Percentiles rank a stretch among this genome's conserved stretches.
Conservation (phyloP, 2,797 vertebrate species). For the Onychomys leucogaster region DNA sequence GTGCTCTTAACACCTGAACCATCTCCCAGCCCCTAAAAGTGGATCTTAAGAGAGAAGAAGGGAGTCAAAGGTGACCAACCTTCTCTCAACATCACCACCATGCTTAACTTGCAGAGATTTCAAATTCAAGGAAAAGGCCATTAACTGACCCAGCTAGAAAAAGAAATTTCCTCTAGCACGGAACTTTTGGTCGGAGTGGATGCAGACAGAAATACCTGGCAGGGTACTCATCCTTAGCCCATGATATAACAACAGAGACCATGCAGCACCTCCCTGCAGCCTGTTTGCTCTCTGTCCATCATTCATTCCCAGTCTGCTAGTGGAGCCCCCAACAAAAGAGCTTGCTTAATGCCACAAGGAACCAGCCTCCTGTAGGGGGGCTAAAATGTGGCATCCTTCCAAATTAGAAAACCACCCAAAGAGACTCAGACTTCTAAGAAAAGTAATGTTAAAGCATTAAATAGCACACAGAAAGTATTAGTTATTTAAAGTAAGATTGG, state of each 20-base stretch:
- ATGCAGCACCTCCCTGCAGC: background rate
- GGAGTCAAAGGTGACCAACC: background rate
- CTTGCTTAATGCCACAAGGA: background rate
- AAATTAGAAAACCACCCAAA: background rate
- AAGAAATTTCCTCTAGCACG: background rate
- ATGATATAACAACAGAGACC: background rate
- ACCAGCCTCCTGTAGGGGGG: background rate
- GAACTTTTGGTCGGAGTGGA: background rate
- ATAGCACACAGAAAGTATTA: background rate
- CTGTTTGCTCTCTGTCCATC: background rate
- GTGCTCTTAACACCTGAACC: background rate
- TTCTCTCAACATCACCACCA: background rate
- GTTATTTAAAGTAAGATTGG: constrained; percentile 5
- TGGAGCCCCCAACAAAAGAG: background rate
- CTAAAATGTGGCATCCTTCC: background rate
- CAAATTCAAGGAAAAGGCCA: background rate
- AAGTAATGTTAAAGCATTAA: background rate
- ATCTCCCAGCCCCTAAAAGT: background rate
- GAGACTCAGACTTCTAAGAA: constrained; percentile 61
- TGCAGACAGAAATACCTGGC: background rate
- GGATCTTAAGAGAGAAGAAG: background rate
- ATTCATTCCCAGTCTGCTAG: background rate
- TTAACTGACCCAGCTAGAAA: background rate
- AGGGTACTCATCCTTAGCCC: background rate
- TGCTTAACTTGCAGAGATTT: background rate